Conservation (phyloP, 2,797 vertebrate genomes). For the Sylvia borin region DNA sequence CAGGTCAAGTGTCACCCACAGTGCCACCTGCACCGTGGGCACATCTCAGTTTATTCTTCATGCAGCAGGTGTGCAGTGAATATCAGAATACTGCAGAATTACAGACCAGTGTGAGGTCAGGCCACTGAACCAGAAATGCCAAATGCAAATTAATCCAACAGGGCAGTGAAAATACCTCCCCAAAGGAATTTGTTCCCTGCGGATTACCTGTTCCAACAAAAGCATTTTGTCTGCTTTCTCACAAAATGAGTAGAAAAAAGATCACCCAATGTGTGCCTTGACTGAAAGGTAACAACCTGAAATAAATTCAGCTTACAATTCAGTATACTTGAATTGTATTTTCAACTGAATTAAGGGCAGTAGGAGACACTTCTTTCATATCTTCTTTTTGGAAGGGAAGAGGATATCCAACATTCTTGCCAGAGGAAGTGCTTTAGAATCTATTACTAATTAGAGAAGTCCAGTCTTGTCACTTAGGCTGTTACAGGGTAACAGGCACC, state of each 20-base stretch:
- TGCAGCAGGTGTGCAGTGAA: neutral
- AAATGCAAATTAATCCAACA: constrained; percentile 43
- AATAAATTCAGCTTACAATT: neutral
- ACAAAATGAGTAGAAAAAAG: neutral
- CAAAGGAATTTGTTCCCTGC: neutral
- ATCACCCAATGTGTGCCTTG: neutral
- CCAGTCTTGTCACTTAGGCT: neutral
- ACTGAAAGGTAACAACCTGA: neutral
- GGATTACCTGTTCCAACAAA: constrained; percentile 8
- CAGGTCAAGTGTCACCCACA: neutral
- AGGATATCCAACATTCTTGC: neutral
- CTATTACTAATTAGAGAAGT: neutral
- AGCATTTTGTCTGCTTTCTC: neutral
- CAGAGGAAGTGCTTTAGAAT: neutral
- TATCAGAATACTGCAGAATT: neutral
- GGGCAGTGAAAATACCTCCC: neutral
- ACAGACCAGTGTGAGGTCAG: neutral
- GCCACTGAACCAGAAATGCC: neutral
- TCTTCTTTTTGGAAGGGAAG: neutral
- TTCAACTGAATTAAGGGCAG: neutral
- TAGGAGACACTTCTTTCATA: neutral
- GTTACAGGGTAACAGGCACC: neutral
- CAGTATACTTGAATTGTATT: neutral
- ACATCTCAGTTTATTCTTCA: neutral
- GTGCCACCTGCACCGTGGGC: neutral